phyloP scores from a whole-genome alignment of 2,888 invertebrate species.

The Eledone cirrhosa region DNA sequence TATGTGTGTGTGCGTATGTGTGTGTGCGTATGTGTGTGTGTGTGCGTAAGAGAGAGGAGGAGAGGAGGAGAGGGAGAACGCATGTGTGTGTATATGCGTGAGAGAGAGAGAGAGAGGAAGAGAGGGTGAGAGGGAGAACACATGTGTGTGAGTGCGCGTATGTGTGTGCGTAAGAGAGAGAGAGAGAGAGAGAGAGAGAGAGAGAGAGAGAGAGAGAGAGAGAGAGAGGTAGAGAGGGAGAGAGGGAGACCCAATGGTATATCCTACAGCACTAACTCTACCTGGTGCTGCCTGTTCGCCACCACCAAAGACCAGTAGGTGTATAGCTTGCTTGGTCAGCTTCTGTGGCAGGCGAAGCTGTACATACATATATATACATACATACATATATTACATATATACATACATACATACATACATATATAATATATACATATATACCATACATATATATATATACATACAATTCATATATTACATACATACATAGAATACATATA shows the following conservation, averaged over 20 bases:
- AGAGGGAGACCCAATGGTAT: not conserved
- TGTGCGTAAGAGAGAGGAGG: slow-evolving; percentile 25
- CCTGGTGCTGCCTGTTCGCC: not conserved
- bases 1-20: slow-evolving; percentile 9
- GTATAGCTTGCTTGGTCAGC: too few relatives aligned
- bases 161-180: slow-evolving; percentile 14
- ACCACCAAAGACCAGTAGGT: too few relatives aligned
- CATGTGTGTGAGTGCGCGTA: too few relatives aligned
- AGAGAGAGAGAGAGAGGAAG: slow-evolving; percentile 31
- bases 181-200: slow-evolving; percentile 29
- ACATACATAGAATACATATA: too few relatives aligned
- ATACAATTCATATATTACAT: too few relatives aligned
- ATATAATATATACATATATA: too few relatives aligned
- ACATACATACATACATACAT: too few relatives aligned
- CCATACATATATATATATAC: too few relatives aligned
- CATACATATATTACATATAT: too few relatives aligned
- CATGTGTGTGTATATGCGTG: slow-evolving; percentile 14
- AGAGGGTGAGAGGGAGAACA: slow-evolving; percentile 25
- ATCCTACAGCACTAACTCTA: not conserved
- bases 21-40: too few relatives aligned
- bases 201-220: slow-evolving; percentile 21
- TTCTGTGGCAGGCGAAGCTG: too few relatives aligned
- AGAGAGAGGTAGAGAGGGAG: not conserved
- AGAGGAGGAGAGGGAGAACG: slow-evolving; percentile 3
- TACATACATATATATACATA: too few relatives aligned